phyloP scores from a whole-genome alignment of 2,113 vertebrate species.

The Platycercus adscitus region DNA sequence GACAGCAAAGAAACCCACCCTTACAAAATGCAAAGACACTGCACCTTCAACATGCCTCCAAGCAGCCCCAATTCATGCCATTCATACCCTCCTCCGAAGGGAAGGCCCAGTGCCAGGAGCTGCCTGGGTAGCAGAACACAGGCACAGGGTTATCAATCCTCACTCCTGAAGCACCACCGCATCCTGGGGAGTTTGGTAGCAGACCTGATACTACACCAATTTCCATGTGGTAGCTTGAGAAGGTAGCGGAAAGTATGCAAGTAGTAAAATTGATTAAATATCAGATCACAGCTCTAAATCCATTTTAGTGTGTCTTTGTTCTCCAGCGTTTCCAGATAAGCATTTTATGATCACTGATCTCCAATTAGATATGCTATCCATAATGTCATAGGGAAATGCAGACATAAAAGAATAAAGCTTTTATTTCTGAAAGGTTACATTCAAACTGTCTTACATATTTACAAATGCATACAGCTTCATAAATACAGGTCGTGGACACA shows the following conservation, averaged over 20 bases:
- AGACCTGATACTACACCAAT: neutral
- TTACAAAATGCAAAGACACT: neutral
- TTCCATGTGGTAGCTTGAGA: rapidly evolving
- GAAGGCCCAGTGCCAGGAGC: neutral
- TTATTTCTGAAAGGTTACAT: neutral
- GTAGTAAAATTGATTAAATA: neutral
- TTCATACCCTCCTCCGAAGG: too few relatives aligned
- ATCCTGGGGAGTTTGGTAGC: neutral
- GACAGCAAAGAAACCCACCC: neutral
- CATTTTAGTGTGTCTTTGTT: neutral
- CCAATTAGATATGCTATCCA: neutral
- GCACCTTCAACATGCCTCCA: neutral
- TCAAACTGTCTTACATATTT: neutral
- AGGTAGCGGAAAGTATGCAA: neutral
- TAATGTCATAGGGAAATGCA: neutral
- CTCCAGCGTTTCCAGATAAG: neutral
- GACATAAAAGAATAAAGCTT: neutral
- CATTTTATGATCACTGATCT: neutral
- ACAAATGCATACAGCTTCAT: neutral
- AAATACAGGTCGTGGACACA: neutral
- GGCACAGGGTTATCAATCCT: neutral
- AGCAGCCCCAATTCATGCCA: neutral
- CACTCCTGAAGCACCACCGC: neutral
- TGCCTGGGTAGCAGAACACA: neutral
- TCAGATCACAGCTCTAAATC: neutral